Evolutionary conservation across 2,113 vertebrate genomes (phyloP).

Genomic region (Neogale vison): DNA sequence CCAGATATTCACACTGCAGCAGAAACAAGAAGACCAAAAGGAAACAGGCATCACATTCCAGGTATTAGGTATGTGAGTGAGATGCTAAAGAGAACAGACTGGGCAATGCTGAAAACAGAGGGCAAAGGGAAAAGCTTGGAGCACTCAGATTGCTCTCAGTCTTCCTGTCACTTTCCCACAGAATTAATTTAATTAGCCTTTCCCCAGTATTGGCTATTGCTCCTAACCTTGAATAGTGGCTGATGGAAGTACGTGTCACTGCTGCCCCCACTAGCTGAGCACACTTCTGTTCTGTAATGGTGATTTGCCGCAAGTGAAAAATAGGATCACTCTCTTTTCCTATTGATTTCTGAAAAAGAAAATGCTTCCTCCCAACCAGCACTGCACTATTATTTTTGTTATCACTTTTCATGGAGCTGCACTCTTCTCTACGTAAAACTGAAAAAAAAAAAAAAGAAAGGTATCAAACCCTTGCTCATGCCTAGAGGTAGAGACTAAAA

Average conservation of each 20-base stretch:
- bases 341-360: conserved; percentile 56
- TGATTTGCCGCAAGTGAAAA: conserved; percentile 58
- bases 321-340: conserved; percentile 44
- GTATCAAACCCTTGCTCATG: background rate
- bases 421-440: background rate
- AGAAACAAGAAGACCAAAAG: background rate
- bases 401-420: conserved; percentile 27
- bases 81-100: background rate
- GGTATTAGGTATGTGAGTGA: background rate
- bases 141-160: background rate
- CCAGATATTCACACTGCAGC: conserved; percentile 8
- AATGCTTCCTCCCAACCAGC: conserved; percentile 15
- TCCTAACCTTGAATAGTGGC: background rate
- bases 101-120: background rate
- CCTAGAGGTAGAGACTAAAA: conserved; percentile 41
- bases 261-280: background rate
- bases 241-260: background rate
- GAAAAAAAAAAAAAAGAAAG: background rate
- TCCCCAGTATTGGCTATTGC: background rate
- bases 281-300: background rate
- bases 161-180: background rate
- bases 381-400: conserved; percentile 51
- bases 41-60: background rate
- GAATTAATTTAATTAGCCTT: conserved; percentile 58
- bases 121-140: background rate